Conservation (phyloP, 2,888 invertebrate genomes). For the Nowickia ferox region DNA sequence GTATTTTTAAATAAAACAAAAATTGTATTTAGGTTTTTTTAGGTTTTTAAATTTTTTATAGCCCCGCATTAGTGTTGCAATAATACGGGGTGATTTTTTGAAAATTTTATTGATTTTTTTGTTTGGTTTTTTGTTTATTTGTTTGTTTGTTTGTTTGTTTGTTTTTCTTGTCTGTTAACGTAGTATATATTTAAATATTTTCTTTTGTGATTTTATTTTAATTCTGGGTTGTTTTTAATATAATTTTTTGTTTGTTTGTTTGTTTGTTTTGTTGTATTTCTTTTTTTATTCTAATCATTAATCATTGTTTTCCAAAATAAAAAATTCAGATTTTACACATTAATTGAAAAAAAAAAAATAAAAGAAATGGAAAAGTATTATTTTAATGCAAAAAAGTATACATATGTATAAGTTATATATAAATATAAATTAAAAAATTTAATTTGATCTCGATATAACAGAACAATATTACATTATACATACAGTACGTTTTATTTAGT, state of each 20-base stretch:
- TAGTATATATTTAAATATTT: slow-evolving; percentile 71
- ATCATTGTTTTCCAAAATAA: slow-evolving; percentile 53
- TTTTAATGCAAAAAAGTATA: neutral
- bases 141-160: slow-evolving; percentile 28
- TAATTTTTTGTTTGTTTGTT: slow-evolving; percentile 41
- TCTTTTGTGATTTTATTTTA: slow-evolving; percentile 57
- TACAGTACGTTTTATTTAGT: slow-evolving; percentile 37
- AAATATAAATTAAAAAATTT: slow-evolving; percentile 21
- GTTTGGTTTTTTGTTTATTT: slow-evolving; percentile 58
- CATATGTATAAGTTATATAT: too few species aligned
- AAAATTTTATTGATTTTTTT: slow-evolving; percentile 72
- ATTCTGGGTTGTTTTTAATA: slow-evolving; percentile 31
- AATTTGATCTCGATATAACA: slow-evolving; percentile 54
- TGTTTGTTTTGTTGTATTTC: neutral
- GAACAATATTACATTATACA: slow-evolving; percentile 47
- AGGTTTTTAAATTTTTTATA: slow-evolving; percentile 69
- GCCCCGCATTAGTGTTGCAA: slow-evolving; percentile 56
- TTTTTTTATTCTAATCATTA: slow-evolving; percentile 28
- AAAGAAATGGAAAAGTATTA: slow-evolving; percentile 22
- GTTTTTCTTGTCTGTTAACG: slow-evolving; percentile 65
- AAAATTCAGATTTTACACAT: slow-evolving; percentile 70
- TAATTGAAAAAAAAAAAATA: slow-evolving; percentile 49
- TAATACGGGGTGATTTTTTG: slow-evolving; percentile 66
- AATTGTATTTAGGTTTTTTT: slow-evolving; percentile 59
- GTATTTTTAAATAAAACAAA: slow-evolving; percentile 53